A percentile compares a stretch with the other conserved stretches of the same genome.
Conservation (phyloP, 2,797 vertebrate species). For the Tolypeutes matacus region DNA sequence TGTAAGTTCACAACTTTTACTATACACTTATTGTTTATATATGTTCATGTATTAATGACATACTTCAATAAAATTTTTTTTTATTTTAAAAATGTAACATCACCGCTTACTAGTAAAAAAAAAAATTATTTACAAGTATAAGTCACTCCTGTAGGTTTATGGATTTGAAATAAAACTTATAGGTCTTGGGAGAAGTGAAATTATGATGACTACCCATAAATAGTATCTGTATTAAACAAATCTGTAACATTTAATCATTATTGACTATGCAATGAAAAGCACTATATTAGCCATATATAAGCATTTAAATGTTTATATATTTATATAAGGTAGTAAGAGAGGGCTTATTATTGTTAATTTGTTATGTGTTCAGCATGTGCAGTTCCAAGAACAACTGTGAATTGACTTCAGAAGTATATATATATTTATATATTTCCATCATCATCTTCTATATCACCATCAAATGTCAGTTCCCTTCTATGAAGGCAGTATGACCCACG, state of each 20-base stretch:
- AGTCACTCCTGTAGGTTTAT: constrained; percentile 9
- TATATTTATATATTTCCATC: constrained; percentile 78
- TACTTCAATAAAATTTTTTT: too few species aligned
- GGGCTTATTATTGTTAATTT: constrained; percentile 45
- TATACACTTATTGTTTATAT: too few species aligned
- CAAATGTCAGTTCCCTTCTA: constrained; percentile 83
- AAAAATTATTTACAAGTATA: constrained; percentile 48
- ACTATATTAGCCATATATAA: constrained; percentile 34
- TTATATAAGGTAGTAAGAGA: constrained; percentile 46
- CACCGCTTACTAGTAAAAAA: too few species aligned
- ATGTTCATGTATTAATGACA: too few species aligned
- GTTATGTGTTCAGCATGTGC: constrained; percentile 33
- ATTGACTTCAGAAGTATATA: constrained; percentile 83
- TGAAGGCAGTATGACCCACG: constrained; percentile 76
- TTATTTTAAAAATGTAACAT: too few species aligned
- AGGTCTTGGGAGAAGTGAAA: constrained; percentile 60
- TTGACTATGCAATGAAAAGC: constrained; percentile 78
- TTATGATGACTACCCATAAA: constrained; percentile 75
- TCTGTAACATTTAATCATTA: constrained; percentile 77
- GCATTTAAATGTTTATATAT: constrained; percentile 61
- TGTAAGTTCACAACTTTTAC: too few species aligned
- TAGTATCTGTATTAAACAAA: constrained; percentile 81
- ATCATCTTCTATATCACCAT: constrained; percentile 77
- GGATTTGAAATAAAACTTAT: constrained; percentile 57
- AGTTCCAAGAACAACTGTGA: constrained; percentile 83